Evolutionary conservation across 2,888 invertebrate species (phyloP), one percentile per base, ranked within the genome.

Genomic region (Diplazon laetatorius): DNA sequence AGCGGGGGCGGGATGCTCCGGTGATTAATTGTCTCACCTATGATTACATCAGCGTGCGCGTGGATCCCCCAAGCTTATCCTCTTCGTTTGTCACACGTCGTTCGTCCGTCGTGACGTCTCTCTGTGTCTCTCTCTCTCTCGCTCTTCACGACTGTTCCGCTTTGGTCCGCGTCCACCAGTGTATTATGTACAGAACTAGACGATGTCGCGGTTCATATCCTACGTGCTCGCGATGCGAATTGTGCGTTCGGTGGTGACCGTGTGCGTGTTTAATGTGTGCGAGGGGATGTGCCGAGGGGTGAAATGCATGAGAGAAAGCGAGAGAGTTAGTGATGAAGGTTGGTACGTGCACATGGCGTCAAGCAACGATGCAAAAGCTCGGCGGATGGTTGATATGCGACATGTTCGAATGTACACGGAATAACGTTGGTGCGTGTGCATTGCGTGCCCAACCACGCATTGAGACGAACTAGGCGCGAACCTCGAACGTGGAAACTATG

Each of bases 1-100:
- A 75, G 82, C 82, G 80, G 84, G 85, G 80, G 79, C 82, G 80
- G 84, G 85, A 87, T 84, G 87, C 86, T 83, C 84, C 85, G 83
- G 86, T 89, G 88, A 89, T 89, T 88, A 89, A 89, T 89, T 87
- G 88, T 88, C 87, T 88, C 88, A 87, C 80, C 86, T 86, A 83
- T 87, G 88, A 89, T 89, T 89, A 88, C 88, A 87, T 89, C 85
- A 87, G 65, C 65, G 66, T 72, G 63, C 50, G 39, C 35, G 37
- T 18, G 39, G 39, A n/a, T 60, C 37, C 39, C 14, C 39, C 14
- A 35, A 9, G 20, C n/a, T 42, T 12, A 6, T 2, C 6, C 59
- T 60, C 39, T 60, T 12, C 39, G 37, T 22, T n/a, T 37, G 22
- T 18, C 42, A n/a, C 20, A 39, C 18, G 20, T 42, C 42, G 37